phyloP scores from a whole-genome alignment of 1,140 invertebrate genomes.

The Apis florea region DNA sequence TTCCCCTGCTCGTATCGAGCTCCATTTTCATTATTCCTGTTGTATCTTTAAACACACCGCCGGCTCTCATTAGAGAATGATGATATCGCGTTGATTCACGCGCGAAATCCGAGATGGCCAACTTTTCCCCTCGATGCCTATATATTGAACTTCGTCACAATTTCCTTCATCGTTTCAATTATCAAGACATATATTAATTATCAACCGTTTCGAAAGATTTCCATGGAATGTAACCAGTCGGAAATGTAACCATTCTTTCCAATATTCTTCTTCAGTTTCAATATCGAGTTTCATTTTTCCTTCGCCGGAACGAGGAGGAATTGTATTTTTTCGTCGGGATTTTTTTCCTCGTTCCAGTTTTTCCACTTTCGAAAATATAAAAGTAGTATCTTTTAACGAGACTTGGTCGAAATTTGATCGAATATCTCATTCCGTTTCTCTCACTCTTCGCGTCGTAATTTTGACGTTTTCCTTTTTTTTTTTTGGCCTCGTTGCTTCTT shows the following conservation, averaged over 20 bases:
- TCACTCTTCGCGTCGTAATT: neutral
- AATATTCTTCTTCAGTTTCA: neutral
- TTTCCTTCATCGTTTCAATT: constrained; percentile 16
- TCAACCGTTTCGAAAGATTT: neutral
- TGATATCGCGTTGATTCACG: constrained; percentile 23
- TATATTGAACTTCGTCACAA: constrained; percentile 20
- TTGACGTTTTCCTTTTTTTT: neutral
- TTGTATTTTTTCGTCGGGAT: neutral
- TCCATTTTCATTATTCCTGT: constrained; percentile 28
- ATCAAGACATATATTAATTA: constrained; percentile 25
- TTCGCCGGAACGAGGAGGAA: neutral
- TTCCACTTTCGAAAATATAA: neutral
- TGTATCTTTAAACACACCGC: constrained; percentile 26
- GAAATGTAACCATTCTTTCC: neutral
- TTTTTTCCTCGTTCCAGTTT: neutral
- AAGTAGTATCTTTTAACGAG: constrained; percentile 11
- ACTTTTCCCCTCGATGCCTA: constrained; percentile 17
- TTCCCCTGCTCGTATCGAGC: neutral
- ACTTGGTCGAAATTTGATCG: constrained; percentile 4
- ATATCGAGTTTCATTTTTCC: neutral
- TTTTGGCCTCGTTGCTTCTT: neutral
- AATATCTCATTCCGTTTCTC: neutral
- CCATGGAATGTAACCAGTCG: neutral
- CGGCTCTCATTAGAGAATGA: constrained; percentile 12
- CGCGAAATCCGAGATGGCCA: constrained; percentile 25